Percentiles rank a stretch among this genome's conserved stretches.
These are phyloP conservation scores for Amiota communis DNA, from an alignment of 2,888 invertebrate species.

Conservation along the genomic window DNA sequence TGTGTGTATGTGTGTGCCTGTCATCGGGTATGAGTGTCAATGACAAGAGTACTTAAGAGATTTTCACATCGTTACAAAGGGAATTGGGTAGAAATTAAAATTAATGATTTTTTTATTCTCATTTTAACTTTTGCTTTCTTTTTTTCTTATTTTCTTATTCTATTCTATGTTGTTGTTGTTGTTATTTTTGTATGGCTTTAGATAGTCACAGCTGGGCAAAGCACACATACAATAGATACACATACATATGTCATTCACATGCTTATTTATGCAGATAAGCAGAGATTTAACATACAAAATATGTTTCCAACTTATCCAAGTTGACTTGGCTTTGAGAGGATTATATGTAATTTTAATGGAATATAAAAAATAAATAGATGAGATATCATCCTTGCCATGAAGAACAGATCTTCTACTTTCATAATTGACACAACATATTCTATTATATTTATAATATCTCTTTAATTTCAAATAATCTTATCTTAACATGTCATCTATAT, in stretches of 20 bases:
- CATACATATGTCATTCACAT: constrained; percentile 5
- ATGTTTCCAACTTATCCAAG: not conserved
- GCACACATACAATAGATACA: not conserved
- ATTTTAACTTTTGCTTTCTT: constrained; percentile 31
- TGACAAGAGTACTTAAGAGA: constrained; percentile 71
- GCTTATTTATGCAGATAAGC: constrained; percentile 25
- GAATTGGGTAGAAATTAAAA: constrained; percentile 68
- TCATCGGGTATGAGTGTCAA: constrained; percentile 62
- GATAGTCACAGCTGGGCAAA: constrained; percentile 9
- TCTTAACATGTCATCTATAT: too few relatives aligned
- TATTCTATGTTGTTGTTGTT: constrained; percentile 27
- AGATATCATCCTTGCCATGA: too few relatives aligned
- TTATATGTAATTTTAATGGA: too few relatives aligned
- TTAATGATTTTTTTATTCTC: constrained; percentile 59
- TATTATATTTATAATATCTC: too few relatives aligned
- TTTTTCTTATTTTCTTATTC: constrained; percentile 34
- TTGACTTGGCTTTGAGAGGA: too few relatives aligned
- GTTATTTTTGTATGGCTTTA: constrained; percentile 17
- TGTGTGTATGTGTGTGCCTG: not conserved
- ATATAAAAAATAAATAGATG: too few relatives aligned
- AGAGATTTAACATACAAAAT: not conserved
- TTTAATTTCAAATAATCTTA: too few relatives aligned
- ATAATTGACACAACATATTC: too few relatives aligned
- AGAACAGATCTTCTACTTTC: too few relatives aligned
- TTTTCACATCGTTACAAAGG: constrained; percentile 70